These are phyloP conservation scores for Zapus hudsonius DNA, from an alignment of 2,113 vertebrate species.

Conservation along the genomic window DNA sequence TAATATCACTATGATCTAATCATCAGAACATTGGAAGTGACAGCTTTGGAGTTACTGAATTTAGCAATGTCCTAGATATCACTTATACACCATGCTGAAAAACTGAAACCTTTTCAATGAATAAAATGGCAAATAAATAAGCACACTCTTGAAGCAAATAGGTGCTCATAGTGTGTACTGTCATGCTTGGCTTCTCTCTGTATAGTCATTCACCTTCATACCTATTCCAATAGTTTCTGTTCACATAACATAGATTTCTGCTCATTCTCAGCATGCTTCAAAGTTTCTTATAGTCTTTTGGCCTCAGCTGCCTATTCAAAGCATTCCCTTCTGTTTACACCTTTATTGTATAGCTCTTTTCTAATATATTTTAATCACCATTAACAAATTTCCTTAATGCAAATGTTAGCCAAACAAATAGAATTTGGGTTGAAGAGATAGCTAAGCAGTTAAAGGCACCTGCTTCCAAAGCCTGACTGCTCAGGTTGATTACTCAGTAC, in stretches of 20 bases:
- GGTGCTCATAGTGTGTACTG: neutral
- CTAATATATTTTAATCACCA: neutral
- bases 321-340: neutral
- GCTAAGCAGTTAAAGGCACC: too few species aligned
- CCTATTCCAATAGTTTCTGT: neutral
- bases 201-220: neutral
- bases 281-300: neutral
- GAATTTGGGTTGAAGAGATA: too few species aligned
- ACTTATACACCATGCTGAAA: neutral
- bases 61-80: neutral
- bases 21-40: neutral
- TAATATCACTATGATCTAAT: neutral
- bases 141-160: neutral
- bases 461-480: too few species aligned
- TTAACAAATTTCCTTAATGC: neutral
- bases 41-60: neutral
- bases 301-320: neutral
- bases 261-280: neutral
- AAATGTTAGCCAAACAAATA: neutral
- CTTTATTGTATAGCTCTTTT: neutral
- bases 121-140: neutral
- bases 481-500: too few species aligned
- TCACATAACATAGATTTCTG: neutral
- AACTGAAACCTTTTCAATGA: neutral
- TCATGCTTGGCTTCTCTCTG: neutral